Percentiles rank a stretch among this genome's conserved stretches.
phyloP scores from a whole-genome alignment of 2,113 vertebrate genomes.

The Siniperca knerii region DNA sequence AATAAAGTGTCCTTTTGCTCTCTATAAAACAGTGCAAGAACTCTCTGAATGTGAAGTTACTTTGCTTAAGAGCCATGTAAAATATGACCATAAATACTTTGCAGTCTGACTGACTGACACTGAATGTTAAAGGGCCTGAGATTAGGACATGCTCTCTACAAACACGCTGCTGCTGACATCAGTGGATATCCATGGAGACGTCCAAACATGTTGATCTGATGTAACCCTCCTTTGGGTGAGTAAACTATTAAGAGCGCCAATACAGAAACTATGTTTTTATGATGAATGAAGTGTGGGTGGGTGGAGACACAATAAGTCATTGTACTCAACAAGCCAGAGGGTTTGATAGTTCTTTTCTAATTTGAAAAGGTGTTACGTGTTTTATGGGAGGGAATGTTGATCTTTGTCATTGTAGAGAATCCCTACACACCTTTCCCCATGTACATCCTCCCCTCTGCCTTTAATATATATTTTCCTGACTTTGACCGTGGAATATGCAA shows the following conservation, averaged over 20 bases:
- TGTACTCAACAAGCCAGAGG: not conserved
- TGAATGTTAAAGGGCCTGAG: not conserved
- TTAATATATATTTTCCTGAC: not conserved
- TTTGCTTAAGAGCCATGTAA: not conserved
- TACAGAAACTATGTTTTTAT: not conserved
- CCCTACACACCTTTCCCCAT: not conserved
- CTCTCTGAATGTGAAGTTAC: not conserved
- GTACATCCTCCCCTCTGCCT: not conserved
- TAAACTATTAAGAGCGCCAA: not conserved
- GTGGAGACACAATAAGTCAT: not conserved
- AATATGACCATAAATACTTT: not conserved
- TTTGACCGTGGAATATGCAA: not conserved
- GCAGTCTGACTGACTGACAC: not conserved
- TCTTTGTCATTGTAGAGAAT: not conserved
- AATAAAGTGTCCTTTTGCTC: not conserved
- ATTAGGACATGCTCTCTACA: not conserved
- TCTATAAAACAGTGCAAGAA: not conserved
- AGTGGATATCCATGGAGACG: not conserved
- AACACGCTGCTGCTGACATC: not conserved
- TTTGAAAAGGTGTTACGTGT: not conserved
- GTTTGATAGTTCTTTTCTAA: not conserved
- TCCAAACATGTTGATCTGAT: slow-evolving; percentile 43
- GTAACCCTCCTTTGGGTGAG: slow-evolving; percentile 2
- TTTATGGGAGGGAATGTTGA: not conserved
- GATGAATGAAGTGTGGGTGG: not conserved